Base-by-base conservation (phyloP, 2,113 vertebrate genomes). In the Chaetorhynchus papuensis region DNA sequence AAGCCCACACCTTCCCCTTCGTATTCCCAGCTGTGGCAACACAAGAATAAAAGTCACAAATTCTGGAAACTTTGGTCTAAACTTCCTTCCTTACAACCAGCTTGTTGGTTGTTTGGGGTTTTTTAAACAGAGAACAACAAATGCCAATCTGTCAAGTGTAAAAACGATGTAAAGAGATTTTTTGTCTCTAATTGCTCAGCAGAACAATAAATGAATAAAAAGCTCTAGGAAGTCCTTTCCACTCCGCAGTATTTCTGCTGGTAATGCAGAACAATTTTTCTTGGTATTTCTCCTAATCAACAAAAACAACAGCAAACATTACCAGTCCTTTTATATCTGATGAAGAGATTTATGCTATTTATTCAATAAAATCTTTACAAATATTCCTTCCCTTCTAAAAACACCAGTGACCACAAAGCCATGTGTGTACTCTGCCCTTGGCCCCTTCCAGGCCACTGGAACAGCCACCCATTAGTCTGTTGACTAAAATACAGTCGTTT, bases 61-160 rank as follows among this genome's bases (percentile, higher is more conserved):
- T 70, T 94, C 75, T 47, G 35, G 35, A 72, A 88, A 70, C 52
- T 88, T 80, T 30, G 35, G 17, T 50, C 75, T 31, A 15, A 84
- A 63, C 47, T 83, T 77, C 45, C 63, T 72, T 69, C 27, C 59
- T 21, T 26, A 39, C 14, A n/a, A n/a, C n/a, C 69, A 50, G 41
- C 23, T 42, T 64, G 18, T 21, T 50, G 49, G 24, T n/a, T 75
- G 49, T 3, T 41, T 44, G 15, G 30, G 20, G 5, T 7, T 50
- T 74, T 74, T 52, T 66, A 52, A 89, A 61, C 28, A 69, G 35
- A 87, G 37, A 75, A 91, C 93, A 94, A 95, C 56, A 94, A 95
- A 87, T 9, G 21, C 37, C 70, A 90, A 87, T 63, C 71, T 93
- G 79, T 90, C 79, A 54, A 75, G 63, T 63, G 35, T 22, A 54